Conservation (phyloP, 92 coral and sea anemone species). For the Umimayanthus chanpuru region DNA sequence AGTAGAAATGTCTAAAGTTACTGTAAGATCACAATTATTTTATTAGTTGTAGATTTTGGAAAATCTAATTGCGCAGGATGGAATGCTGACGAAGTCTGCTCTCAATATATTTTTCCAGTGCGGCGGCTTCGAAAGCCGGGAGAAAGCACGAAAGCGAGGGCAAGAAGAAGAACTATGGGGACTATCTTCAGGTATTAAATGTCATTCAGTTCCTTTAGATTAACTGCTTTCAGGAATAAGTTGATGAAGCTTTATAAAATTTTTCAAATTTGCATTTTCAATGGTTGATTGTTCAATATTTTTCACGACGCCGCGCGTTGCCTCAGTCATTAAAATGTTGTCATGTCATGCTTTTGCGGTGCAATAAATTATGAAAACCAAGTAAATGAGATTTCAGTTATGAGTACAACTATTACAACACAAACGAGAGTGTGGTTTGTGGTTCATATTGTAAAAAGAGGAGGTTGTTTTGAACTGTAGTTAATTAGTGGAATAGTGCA, state of each 20-base stretch:
- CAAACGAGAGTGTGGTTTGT: no score
- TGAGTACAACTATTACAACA: no score
- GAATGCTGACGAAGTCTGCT: constrained; percentile 10
- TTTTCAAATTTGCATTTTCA: no score
- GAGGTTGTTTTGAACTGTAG: no score
- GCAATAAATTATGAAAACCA: no score
- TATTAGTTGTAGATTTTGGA: neutral
- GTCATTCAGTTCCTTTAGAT: neutral
- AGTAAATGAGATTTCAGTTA: no score
- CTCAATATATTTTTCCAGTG: constrained; percentile 69
- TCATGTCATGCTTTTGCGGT: no score
- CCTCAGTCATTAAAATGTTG: no score
- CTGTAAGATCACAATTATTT: neutral
- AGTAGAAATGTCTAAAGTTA: neutral
- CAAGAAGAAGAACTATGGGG: constrained; percentile 15
- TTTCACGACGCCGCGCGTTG: no score
- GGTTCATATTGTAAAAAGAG: no score
- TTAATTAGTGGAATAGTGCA: no score
- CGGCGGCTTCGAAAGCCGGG: constrained; percentile 71
- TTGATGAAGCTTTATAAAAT: neutral
- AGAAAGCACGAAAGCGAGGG: constrained; percentile 20
- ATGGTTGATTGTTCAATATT: neutral
- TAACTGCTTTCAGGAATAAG: neutral
- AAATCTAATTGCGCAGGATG: neutral
- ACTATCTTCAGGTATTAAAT: constrained; percentile 23